A percentile compares a stretch with the other conserved stretches of the same genome.
Evolutionary conservation across 2,113 vertebrate genomes (phyloP).

Genomic region (Melanocharis versteri): DNA sequence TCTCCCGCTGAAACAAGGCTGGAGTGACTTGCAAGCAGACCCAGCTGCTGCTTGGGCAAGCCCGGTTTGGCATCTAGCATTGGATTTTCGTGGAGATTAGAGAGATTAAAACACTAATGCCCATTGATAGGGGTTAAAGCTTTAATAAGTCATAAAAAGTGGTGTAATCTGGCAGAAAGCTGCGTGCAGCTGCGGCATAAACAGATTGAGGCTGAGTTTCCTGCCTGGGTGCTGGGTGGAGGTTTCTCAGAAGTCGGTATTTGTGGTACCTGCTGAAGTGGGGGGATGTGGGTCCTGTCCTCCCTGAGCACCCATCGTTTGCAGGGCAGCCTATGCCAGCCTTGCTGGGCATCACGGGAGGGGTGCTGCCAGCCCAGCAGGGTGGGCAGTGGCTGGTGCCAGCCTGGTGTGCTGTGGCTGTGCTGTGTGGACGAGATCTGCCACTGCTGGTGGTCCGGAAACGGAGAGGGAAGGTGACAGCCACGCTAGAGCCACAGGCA

Average conservation of each 20-base stretch:
- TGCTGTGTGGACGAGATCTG: background rate
- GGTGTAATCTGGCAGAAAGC: slow-evolving; percentile 53
- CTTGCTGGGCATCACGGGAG: background rate
- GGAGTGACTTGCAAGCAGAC: background rate
- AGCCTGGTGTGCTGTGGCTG: fast-evolving
- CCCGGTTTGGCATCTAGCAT: background rate
- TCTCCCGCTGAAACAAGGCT: background rate
- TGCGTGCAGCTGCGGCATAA: background rate
- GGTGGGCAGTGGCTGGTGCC: background rate
- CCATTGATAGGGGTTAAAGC: slow-evolving; percentile 34
- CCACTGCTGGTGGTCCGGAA: fast-evolving
- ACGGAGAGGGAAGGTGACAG: background rate
- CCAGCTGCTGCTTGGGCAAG: background rate
- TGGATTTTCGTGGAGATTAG: slow-evolving; percentile 31
- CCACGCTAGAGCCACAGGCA: fast-evolving
- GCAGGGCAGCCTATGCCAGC: background rate
- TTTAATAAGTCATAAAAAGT: slow-evolving; percentile 55
- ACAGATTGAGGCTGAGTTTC: slow-evolving; percentile 32
- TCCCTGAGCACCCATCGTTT: fast-evolving
- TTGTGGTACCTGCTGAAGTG: background rate
- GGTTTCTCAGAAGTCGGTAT: background rate
- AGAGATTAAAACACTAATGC: slow-evolving; percentile 28
- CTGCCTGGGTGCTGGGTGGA: background rate
- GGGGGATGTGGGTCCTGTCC: fast-evolving
- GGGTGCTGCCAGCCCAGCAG: background rate